Percentiles rank a stretch among this genome's conserved stretches.
Evolutionary conservation across 2,888 invertebrate species (phyloP).

Genomic region (Flexamia atlantica): DNA sequence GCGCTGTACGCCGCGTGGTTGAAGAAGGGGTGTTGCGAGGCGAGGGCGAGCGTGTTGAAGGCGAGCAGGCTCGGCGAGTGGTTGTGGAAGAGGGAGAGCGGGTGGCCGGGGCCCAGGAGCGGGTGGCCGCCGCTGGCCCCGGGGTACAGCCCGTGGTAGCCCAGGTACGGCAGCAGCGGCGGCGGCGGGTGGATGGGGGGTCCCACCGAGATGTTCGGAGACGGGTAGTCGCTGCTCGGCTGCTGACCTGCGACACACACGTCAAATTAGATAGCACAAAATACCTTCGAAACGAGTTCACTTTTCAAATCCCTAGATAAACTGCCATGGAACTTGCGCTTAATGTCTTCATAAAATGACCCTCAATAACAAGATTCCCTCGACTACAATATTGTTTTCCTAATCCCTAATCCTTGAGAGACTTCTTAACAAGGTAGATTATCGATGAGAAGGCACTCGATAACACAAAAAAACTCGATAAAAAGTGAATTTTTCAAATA

Average conservation of each 20-base stretch:
- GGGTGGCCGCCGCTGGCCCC: constrained; percentile 78
- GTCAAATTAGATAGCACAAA: neutral
- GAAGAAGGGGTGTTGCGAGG: constrained; percentile 83
- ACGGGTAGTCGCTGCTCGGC: constrained; percentile 80
- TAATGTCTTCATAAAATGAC: no score
- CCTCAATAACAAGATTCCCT: no score
- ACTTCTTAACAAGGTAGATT: no score
- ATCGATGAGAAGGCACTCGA: no score
- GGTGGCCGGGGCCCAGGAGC: constrained; percentile 82
- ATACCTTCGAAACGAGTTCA: neutral
- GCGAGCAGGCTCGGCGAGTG: constrained; percentile 88
- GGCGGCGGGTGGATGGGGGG: constrained; percentile 95
- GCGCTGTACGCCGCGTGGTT: constrained; percentile 67
- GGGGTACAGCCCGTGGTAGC: constrained; percentile 90
- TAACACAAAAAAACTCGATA: no score
- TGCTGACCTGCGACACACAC: constrained; percentile 48
- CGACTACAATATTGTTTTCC: no score
- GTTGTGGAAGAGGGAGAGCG: constrained; percentile 68
- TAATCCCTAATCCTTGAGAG: no score
- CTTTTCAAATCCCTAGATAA: no score
- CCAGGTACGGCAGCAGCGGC: constrained; percentile 93
- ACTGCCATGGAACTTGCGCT: no score
- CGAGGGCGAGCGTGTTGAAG: constrained; percentile 92
- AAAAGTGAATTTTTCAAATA: no score
- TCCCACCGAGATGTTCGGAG: constrained; percentile 96